Percentiles rank a stretch among this genome's conserved stretches.
Evolutionary conservation across 2,888 invertebrate species (phyloP).

Genomic region (Mimas tiliae): DNA sequence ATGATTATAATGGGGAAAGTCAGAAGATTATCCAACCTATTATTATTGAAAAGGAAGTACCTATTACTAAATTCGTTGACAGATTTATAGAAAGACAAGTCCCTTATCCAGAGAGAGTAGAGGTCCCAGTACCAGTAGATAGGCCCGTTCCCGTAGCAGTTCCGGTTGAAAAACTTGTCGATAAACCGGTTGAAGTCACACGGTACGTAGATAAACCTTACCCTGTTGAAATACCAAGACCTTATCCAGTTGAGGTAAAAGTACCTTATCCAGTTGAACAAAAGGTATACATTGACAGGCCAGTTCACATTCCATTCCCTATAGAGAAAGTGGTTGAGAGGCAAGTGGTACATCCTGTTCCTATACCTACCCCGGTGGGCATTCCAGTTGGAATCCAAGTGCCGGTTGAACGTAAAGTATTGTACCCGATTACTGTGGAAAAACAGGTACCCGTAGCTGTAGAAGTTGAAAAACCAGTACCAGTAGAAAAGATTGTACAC

Average conservation of each 20-base stretch:
- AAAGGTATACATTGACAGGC: conserved; percentile 79
- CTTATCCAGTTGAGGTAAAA: conserved; percentile 83
- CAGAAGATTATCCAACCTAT: conserved; percentile 74
- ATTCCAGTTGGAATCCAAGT: conserved; percentile 65
- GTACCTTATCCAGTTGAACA: conserved; percentile 80
- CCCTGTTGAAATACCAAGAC: conserved; percentile 79
- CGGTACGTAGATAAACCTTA: conserved; percentile 85
- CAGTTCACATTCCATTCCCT: conserved; percentile 77
- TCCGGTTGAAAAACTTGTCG: conserved; percentile 80
- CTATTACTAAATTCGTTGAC: conserved; percentile 75
- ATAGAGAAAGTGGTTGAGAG: conserved; percentile 83
- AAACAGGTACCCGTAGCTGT: conserved; percentile 73
- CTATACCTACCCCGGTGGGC: conserved; percentile 74
- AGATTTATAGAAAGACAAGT: conserved; percentile 75
- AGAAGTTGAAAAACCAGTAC: conserved; percentile 71
- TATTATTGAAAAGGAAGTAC: conserved; percentile 76
- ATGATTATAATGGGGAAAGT: conserved; percentile 54
- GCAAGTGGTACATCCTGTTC: conserved; percentile 66
- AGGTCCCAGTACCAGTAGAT: conserved; percentile 67
- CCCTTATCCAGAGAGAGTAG: conserved; percentile 69
- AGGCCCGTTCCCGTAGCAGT: conserved; percentile 76
- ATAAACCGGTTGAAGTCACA: conserved; percentile 81
- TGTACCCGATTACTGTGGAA: conserved; percentile 70
- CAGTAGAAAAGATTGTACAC: conserved; percentile 68
- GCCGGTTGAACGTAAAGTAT: conserved; percentile 67